Conservation (phyloP, 2,888 invertebrate genomes). For the Deilephila porcellus region DNA sequence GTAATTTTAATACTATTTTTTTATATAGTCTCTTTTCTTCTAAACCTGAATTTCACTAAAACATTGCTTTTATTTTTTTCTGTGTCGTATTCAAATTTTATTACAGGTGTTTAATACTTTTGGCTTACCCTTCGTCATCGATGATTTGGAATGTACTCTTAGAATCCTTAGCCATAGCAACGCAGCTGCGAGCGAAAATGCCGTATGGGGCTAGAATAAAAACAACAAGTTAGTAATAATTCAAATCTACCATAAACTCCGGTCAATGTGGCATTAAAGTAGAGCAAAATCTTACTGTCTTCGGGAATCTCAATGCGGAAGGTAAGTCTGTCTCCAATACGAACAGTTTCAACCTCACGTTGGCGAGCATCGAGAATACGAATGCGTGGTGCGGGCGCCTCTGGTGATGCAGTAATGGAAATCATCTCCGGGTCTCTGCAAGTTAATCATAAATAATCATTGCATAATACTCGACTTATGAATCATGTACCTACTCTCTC, state of each 20-base stretch:
- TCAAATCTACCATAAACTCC: too few relatives aligned
- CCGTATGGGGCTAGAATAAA: conserved; percentile 93
- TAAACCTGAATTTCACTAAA: too few relatives aligned
- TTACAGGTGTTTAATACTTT: conserved; percentile 4
- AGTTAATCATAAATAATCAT: background rate
- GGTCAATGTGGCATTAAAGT: background rate
- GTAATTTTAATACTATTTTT: too few relatives aligned
- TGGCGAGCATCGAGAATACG: conserved; percentile 94
- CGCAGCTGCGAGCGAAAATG: conserved; percentile 97
- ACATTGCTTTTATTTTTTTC: too few relatives aligned
- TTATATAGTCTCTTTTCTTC: too few relatives aligned
- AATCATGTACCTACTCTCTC: too few relatives aligned
- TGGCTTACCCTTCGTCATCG: conserved; percentile 93
- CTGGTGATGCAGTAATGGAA: conserved; percentile 97
- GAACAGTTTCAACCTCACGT: conserved; percentile 96
- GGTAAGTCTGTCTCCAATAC: conserved; percentile 96
- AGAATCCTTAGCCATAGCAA: conserved; percentile 98
- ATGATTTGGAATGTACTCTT: conserved; percentile 98
- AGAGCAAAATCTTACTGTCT: conserved; percentile 89
- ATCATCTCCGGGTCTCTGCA: conserved; percentile 96
- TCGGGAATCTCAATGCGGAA: conserved; percentile 98
- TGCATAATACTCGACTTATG: too few relatives aligned
- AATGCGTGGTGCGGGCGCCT: conserved; percentile 97
- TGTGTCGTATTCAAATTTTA: background rate
- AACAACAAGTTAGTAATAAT: conserved; percentile 26